These are phyloP conservation scores for Sialia sialis DNA, from an alignment of 2,113 vertebrate genomes.

Conservation along the genomic window DNA sequence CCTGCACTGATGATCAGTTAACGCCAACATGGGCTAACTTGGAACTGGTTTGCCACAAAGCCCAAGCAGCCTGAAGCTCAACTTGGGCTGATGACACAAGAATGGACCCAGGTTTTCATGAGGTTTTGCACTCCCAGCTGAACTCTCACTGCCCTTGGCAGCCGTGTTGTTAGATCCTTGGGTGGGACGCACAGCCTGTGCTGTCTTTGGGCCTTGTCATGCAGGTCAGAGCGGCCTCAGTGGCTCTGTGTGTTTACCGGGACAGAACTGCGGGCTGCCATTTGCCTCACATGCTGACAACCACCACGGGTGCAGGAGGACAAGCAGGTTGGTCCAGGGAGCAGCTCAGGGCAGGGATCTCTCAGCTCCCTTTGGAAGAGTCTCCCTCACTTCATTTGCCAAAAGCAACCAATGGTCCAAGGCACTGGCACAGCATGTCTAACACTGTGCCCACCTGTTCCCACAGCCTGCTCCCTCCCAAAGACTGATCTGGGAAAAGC, in stretches of 20 bases:
- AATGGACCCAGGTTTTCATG: neutral
- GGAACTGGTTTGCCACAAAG: neutral
- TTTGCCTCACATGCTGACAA: neutral
- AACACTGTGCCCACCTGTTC: neutral
- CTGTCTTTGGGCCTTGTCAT: neutral
- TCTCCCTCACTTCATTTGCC: neutral
- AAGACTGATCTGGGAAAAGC: neutral
- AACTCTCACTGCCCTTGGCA: neutral
- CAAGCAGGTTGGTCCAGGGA: neutral
- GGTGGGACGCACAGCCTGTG: neutral
- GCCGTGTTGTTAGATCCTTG: neutral
- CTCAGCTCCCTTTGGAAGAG: neutral
- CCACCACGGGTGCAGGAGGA: neutral
- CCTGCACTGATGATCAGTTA: neutral
- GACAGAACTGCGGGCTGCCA: neutral
- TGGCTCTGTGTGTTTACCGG: neutral
- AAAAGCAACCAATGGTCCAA: neutral
- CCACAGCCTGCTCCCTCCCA: neutral
- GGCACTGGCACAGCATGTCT: neutral
- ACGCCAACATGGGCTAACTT: neutral
- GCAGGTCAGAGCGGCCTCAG: neutral
- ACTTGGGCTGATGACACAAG: neutral
- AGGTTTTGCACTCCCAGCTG: neutral
- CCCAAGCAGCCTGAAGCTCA: neutral
- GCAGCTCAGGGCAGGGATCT: neutral